Evolutionary conservation across 2,888 invertebrate genomes (phyloP).

Genomic region (Ophonus ardosiacus): DNA sequence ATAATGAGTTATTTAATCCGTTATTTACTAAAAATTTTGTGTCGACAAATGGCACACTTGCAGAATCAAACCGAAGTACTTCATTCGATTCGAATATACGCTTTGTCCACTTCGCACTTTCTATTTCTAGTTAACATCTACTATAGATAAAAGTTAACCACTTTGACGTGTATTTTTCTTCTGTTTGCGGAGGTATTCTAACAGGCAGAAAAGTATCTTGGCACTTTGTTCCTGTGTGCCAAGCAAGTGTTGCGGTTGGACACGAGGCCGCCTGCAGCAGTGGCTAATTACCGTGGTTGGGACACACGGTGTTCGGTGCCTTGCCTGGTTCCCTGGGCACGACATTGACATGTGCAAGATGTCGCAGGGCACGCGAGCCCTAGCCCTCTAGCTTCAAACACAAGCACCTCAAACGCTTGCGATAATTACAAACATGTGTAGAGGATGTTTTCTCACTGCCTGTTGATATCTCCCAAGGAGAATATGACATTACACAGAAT

Average conservation of each 20-base stretch:
- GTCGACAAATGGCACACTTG: no score
- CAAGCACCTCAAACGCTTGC: not conserved
- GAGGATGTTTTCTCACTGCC: not conserved
- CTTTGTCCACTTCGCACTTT: no score
- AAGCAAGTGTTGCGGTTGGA: slow-evolving; percentile 51
- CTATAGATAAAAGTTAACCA: no score
- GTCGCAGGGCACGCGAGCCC: slow-evolving; percentile 57
- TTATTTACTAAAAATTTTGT: no score
- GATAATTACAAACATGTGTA: slow-evolving; percentile 17
- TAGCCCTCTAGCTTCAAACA: slow-evolving; percentile 1
- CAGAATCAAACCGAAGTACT: no score
- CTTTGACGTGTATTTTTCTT: not conserved
- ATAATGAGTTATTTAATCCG: no score
- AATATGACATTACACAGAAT: no score
- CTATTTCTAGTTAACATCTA: no score
- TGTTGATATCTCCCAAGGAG: slow-evolving; percentile 6
- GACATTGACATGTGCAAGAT: slow-evolving; percentile 58
- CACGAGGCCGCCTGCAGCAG: slow-evolving; percentile 53
- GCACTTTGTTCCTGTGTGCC: no score
- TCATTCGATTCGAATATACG: no score
- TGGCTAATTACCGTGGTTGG: slow-evolving; percentile 58
- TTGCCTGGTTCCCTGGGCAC: slow-evolving; percentile 21
- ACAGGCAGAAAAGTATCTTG: not conserved
- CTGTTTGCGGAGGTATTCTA: not conserved
- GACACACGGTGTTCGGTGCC: slow-evolving; percentile 21